Evolutionary conservation across 2,888 invertebrate species (phyloP).

Genomic region (Philopedon plagiatum): DNA sequence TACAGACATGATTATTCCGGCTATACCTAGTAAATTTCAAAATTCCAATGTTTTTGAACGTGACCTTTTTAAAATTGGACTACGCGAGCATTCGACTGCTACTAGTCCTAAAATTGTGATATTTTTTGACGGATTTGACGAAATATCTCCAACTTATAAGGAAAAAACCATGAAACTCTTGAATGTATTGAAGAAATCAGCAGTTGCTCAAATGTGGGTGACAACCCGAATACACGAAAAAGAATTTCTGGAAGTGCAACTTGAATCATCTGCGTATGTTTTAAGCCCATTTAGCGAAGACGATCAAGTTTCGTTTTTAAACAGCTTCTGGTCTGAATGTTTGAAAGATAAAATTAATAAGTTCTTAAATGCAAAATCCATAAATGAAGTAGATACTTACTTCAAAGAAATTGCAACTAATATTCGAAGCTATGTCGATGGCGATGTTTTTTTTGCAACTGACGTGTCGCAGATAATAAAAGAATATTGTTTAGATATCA

Average conservation of each 20-base stretch:
- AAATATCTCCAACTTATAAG: conserved; percentile 37
- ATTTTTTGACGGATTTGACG: conserved; percentile 45
- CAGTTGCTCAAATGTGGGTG: conserved; percentile 32
- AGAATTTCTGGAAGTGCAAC: conserved; percentile 20
- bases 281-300: conserved; percentile 23
- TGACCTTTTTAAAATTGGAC: conserved; percentile 24
- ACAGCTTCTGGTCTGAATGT: conserved; percentile 29
- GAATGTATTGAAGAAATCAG: conserved; percentile 9
- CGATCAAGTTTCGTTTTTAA: conserved; percentile 36
- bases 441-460: neutral
- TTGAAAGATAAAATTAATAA: neutral
- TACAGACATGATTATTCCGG: conserved; percentile 27
- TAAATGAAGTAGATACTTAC: neutral
- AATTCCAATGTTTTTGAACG: conserved; percentile 14
- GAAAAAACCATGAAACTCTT: conserved; percentile 29
- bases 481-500: neutral
- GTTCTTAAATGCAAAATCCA: neutral
- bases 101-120: conserved; percentile 16
- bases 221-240: conserved; percentile 39
- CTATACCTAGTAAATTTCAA: neutral
- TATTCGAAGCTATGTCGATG: neutral
- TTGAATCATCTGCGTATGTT: conserved; percentile 16
- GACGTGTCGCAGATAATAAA: neutral
- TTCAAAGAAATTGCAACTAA: neutral
- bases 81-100: neutral